Evolutionary conservation across 2,113 vertebrate species (phyloP).

Genomic region (Nycticebus coucang): DNA sequence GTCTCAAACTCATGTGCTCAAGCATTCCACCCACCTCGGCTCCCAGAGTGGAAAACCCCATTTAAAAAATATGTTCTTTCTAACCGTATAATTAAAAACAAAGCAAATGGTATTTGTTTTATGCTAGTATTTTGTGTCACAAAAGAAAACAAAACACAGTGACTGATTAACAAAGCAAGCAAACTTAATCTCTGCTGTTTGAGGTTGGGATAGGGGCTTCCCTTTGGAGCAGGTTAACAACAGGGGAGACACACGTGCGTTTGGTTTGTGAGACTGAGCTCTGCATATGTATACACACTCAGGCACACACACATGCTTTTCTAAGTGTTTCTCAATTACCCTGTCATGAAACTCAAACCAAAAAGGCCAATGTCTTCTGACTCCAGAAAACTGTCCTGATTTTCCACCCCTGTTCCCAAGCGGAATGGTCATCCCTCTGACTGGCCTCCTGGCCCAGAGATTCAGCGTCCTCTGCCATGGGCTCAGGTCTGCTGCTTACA

Average conservation of each 20-base stretch:
- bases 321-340: background rate
- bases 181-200: background rate
- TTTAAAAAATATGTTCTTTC: background rate
- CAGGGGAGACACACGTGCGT: background rate
- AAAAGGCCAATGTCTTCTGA: background rate
- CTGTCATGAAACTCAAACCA: background rate
- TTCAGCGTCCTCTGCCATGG: rapidly evolving
- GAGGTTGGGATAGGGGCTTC: background rate
- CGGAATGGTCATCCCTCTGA: background rate
- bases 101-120: slow-evolving; percentile 43
- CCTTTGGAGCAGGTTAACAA: rapidly evolving
- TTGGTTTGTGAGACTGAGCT: background rate
- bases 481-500: too few species aligned
- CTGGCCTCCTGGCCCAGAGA: background rate
- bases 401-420: background rate
- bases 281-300: too few species aligned
- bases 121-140: background rate
- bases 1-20: too few species aligned
- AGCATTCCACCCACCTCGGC: too few species aligned
- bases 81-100: slow-evolving; percentile 46
- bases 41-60: too few species aligned
- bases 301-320: background rate
- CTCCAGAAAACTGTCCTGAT: background rate
- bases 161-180: background rate
- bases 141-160: slow-evolving; percentile 17